Evolutionary conservation across 2,888 invertebrate genomes (phyloP), one percentile per base, ranked within the genome.

Genomic region (Crossocerus cetratus): DNA sequence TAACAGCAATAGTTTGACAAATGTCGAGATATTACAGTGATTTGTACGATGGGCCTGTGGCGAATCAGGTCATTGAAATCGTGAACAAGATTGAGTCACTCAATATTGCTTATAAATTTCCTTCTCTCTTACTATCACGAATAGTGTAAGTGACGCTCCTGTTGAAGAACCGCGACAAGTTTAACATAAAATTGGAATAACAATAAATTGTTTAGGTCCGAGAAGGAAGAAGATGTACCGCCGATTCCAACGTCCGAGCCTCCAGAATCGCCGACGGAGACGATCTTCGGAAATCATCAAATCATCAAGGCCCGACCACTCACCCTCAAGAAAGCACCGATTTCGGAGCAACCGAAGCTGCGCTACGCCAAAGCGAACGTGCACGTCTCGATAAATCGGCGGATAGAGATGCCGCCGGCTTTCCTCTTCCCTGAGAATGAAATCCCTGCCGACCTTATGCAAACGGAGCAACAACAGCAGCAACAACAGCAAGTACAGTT

Each of bases 321-420:
- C 74, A 96, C 96, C 57, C 94, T 96, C 77, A 94, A 96, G 90
- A 97, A 97, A 89, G 95, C 95, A 82, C 94, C 95, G n/a, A 90
- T 95, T 55, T 94, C 94, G 81, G 96, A 96, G 86, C 96, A 96
- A 83, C 96, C 96, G 2, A 94, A 95, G 85, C 91, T 96, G 62
- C 92, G 95, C 88, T 89, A 92, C 58, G 87, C 90, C 18, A 93
- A 93, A 84, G 92, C 93, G 72, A 92, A 92, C 83, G 93, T 95
- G 57, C 94, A 93, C 86, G 93, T 94, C 78, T 93, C 93, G 82
- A 94, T 94, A 84, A 94, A 94, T 82, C 91, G 95, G 65, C 91
- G 96, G 72, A 95, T 96, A 83, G 96, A 96, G 90, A 95, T 96
- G 94, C 96, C 96, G 63, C 95, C 96, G 14, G 94, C 95, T 20